Conservation (phyloP, 1,140 invertebrate species). For the Lasioglossum albipes region DNA sequence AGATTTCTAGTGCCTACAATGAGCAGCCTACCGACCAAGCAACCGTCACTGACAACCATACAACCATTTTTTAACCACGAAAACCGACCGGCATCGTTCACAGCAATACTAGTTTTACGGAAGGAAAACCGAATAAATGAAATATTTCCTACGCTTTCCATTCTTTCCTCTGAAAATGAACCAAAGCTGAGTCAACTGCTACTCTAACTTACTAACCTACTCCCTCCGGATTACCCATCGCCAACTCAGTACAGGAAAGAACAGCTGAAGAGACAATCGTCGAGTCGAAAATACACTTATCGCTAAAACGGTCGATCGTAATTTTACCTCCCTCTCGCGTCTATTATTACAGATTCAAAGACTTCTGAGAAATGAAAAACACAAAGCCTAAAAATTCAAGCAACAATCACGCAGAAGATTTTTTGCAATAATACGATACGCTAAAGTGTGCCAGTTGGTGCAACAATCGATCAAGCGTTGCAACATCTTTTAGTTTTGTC, state of each 20-base stretch:
- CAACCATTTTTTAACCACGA: not conserved
- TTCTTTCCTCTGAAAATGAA: too few relatives aligned
- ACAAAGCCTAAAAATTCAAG: too few relatives aligned
- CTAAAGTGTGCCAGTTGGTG: too few relatives aligned
- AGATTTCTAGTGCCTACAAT: not conserved
- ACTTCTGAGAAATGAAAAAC: not conserved
- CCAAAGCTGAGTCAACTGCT: too few relatives aligned
- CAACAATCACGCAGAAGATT: too few relatives aligned
- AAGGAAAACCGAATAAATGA: constrained; percentile 21
- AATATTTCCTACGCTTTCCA: constrained; percentile 5
- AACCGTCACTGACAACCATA: not conserved
- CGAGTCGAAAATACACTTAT: constrained; percentile 33
- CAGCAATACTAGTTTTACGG: not conserved
- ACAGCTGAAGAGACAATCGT: constrained; percentile 37
- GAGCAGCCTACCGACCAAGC: not conserved
- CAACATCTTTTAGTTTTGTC: too few relatives aligned
- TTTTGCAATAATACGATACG: too few relatives aligned
- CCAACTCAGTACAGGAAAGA: not conserved
- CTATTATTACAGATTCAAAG: constrained; percentile 32
- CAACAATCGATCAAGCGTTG: too few relatives aligned
- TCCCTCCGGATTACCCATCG: constrained; percentile 6
- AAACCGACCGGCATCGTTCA: not conserved
- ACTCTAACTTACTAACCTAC: too few relatives aligned
- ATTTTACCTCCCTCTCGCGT: not conserved
- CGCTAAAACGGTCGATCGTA: constrained; percentile 28